Evolutionary conservation across 2,888 invertebrate species (phyloP).

Genomic region (Pogonocherus hispidulus): DNA sequence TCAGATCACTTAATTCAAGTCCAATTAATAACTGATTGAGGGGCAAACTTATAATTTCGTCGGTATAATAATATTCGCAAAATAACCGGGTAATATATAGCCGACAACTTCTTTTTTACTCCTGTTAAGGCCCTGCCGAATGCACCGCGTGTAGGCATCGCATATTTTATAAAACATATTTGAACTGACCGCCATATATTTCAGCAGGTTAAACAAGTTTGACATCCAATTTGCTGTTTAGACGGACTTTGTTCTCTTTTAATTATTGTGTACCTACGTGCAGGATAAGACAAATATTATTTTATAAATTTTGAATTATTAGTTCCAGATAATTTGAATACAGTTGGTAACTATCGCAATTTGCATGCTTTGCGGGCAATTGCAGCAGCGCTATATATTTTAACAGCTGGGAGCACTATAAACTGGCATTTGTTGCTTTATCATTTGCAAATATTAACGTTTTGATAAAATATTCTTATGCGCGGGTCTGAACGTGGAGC

Average conservation of each 20-base stretch:
- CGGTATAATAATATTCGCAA: slow-evolving; percentile 33
- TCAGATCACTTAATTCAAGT: slow-evolving; percentile 9
- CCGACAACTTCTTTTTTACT: slow-evolving; percentile 28
- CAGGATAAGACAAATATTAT: slow-evolving; percentile 45
- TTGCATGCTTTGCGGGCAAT: slow-evolving; percentile 5
- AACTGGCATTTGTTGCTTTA: slow-evolving; percentile 17
- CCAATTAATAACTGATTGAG: slow-evolving; percentile 28
- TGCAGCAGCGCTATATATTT: slow-evolving; percentile 4
- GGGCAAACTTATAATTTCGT: slow-evolving; percentile 31
- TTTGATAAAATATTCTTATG: neutral
- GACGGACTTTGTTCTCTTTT: slow-evolving; percentile 56
- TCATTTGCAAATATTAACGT: slow-evolving; percentile 22
- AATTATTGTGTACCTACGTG: slow-evolving; percentile 47
- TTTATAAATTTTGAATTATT: slow-evolving; percentile 46
- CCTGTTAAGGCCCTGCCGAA: slow-evolving; percentile 26
- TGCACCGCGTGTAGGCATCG: slow-evolving; percentile 51
- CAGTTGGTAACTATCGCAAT: slow-evolving; percentile 47
- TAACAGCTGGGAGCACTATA: slow-evolving; percentile 9
- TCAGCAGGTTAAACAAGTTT: slow-evolving; percentile 63
- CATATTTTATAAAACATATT: slow-evolving; percentile 54
- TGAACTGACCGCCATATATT: slow-evolving; percentile 62
- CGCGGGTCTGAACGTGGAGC: neutral
- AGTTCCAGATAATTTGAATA: slow-evolving; percentile 41
- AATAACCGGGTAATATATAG: slow-evolving; percentile 33
- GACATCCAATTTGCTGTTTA: slow-evolving; percentile 63